Base-by-base conservation (phyloP, 2,888 invertebrate genomes). In the Dione juno region DNA sequence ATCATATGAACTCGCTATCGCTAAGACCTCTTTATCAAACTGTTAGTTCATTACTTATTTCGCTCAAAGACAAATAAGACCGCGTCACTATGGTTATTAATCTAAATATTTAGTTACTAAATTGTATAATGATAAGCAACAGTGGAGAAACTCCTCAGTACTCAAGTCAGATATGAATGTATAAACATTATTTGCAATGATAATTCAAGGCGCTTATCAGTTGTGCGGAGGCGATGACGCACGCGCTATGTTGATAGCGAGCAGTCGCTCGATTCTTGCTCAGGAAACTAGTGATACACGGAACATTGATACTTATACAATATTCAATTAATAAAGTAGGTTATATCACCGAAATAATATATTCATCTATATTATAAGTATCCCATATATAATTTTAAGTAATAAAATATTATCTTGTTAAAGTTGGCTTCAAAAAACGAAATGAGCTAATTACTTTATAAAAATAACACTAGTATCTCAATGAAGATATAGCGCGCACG, bases 121-220 rank as follows among this genome's bases (percentile, higher is more conserved):
- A 80, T 81, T 82, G 79, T 75, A 74, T 76, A 77, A 79, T 79
- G 81, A 86, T 87, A 84, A 83, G 81, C 82, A 82, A 81, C 79
- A 82, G 79, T 80, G 79, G 83, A 86, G 84, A 86, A 87, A 86
- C 87, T 89, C 84, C 81, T 82, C 81, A 78, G 76, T 80, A 80
- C 80, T 82, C 78, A 78, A 78, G 80, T 80, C 81, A 86, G 82
- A 88, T 86, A 86, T 81, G 82, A 84, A 87, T 87, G 84, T 88
- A 87, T 86, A 88, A 88, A 88, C 85, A 89, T 88, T 89, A 92
- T 93, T 92, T 91, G 92, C 92, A 91, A 91, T 92, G 92, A 92
- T 92, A 92, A 92, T 92, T 91, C 86, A 77, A 84, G 85, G 84
- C 85, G 86, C 90, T 92, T 93, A 93, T 92, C 93, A 91, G 87